phyloP scores from a whole-genome alignment of 2,888 invertebrate genomes.

The Hemithea aestivaria region DNA sequence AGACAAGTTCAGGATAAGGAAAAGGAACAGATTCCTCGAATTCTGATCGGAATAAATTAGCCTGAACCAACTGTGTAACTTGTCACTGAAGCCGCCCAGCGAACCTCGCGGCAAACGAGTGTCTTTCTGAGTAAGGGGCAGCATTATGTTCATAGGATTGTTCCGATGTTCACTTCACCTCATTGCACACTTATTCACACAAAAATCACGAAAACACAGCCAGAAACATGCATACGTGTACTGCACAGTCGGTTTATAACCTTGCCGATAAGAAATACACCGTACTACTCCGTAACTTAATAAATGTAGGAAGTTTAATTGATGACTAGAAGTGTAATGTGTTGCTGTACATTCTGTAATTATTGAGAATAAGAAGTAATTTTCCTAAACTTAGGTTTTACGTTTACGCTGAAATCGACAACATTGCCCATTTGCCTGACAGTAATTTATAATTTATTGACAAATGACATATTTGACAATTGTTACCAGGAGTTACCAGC shows the following conservation, averaged over 20 bases:
- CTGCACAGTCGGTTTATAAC: conserved; percentile 63
- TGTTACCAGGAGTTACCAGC: too few species aligned
- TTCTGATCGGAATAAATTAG: conserved; percentile 95
- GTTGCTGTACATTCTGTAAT: conserved; percentile 1
- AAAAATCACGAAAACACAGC: conserved; percentile 50
- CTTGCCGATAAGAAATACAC: conserved; percentile 39
- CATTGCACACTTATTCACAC: conserved; percentile 57
- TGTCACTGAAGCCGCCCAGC: conserved; percentile 84
- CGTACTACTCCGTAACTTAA: conserved; percentile 7
- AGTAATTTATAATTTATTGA: not conserved
- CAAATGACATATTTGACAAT: too few species aligned
- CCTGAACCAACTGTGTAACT: conserved; percentile 87
- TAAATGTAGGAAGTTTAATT: conserved; percentile 2
- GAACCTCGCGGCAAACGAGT: conserved; percentile 75
- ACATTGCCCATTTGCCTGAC: conserved; percentile 2
- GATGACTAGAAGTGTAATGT: conserved; percentile 8
- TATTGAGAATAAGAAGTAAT: not conserved
- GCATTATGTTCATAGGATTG: conserved; percentile 74
- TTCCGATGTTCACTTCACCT: conserved; percentile 46
- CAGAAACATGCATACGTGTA: conserved; percentile 74
- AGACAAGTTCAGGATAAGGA: conserved; percentile 93
- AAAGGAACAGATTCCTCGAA: conserved; percentile 95
- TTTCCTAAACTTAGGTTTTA: not conserved
- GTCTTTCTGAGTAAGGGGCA: conserved; percentile 88
- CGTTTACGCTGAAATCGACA: too few species aligned